Evolutionary conservation across 2,113 vertebrate genomes (phyloP), one percentile per base, ranked within the genome.

Genomic region (Mustelus asterias): DNA sequence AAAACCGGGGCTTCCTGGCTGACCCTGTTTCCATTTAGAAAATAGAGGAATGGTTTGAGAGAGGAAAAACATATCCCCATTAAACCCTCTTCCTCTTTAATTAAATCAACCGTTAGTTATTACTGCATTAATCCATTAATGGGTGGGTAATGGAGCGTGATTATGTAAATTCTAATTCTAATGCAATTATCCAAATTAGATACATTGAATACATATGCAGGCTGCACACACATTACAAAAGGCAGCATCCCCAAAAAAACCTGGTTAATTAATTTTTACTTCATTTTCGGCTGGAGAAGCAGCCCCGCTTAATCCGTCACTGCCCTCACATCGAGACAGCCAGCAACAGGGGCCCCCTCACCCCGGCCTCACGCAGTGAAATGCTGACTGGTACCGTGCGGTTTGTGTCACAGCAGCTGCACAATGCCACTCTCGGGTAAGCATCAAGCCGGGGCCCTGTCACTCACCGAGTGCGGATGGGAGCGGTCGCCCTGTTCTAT

Each of bases 91-190:
- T 58, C 24, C 86, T 44, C 86, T 58, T 58, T 89, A 89, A 89
- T 58, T 89, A 89, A 89, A 89, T 54, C 48, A 89, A 1, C 48
- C 24, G 48, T 89, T 89, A 88, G 86, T 89, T 26, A 89, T 89
- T 89, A 89, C 86, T 58, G 44, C 86, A 29, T 89, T 89, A 89
- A 89, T 89, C 48, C 86, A 89, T 58, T 89, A 89, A 89, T 89
- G 48, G 48, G 9, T 14, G 48, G 86, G 48, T 54, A 54, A 54
- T 54, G 85, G 86, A 89, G 24, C 86, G 58, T 89, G 86, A 89
- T 14, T 48, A 89, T 58, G 86, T 29, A 89, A 89, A 89, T 89
- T 89, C 22, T 89, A 54, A 89, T 89, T 89, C 86, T 58, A 89
- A 89, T 89, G 86, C 44, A 89, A 89, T 89, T 89, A 89, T 54